phyloP scores from a whole-genome alignment of 1,140 invertebrate species.

The Tachypleus tridentatus region DNA sequence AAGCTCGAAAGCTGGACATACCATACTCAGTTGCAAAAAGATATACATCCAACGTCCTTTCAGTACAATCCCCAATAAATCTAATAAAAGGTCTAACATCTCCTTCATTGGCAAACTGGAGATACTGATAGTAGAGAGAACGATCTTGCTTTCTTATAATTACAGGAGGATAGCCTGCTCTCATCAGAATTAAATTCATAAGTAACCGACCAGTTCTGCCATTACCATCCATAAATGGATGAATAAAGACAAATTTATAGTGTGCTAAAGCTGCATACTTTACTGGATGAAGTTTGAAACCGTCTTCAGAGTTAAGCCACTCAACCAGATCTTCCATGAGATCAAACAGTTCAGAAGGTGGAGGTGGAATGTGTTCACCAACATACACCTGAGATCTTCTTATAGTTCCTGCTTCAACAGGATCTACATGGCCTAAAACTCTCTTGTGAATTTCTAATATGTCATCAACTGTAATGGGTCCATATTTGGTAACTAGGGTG shows the following conservation, averaged over 20 bases:
- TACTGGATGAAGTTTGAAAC: constrained; percentile 69
- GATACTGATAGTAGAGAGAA: constrained; percentile 56
- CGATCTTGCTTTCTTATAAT: constrained; percentile 87
- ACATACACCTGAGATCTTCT: constrained; percentile 61
- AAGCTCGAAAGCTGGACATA: not conserved
- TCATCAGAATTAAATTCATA: constrained; percentile 95
- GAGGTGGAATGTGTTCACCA: constrained; percentile 77
- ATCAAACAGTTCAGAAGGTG: constrained; percentile 57
- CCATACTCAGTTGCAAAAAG: constrained; percentile 42
- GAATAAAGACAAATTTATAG: constrained; percentile 91
- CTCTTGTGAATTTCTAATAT: constrained; percentile 84
- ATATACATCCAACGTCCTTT: constrained; percentile 81
- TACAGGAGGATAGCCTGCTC: constrained; percentile 88
- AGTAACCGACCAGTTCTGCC: constrained; percentile 84
- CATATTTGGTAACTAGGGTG: constrained; percentile 48
- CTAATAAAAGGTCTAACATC: constrained; percentile 85
- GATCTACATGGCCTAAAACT: constrained; percentile 63
- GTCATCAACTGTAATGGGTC: constrained; percentile 62
- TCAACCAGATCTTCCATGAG: constrained; percentile 77
- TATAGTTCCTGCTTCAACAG: constrained; percentile 38
- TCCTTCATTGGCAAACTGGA: constrained; percentile 80
- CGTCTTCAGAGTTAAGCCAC: constrained; percentile 74
- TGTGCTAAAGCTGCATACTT: constrained; percentile 87
- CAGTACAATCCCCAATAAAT: constrained; percentile 89
- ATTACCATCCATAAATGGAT: constrained; percentile 87